These are phyloP conservation scores for Rhopalosiphum padi DNA, from an alignment of 1,140 invertebrate species.

Conservation along the genomic window DNA sequence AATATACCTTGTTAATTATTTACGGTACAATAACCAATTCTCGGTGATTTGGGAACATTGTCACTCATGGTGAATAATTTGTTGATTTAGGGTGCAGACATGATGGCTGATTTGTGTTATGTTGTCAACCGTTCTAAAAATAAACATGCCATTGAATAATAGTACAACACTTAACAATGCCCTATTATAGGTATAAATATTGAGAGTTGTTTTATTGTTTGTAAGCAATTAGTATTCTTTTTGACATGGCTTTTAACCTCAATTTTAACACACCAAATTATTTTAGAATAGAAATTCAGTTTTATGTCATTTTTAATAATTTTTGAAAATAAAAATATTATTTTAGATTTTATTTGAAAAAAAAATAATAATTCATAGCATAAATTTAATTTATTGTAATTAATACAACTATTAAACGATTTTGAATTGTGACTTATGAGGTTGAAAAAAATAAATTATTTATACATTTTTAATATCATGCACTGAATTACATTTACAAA, in stretches of 20 bases:
- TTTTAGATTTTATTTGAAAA: background rate
- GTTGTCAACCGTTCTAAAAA: background rate
- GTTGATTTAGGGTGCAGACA: constrained; percentile 16
- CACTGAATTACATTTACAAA: background rate
- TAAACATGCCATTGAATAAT: constrained; percentile 17
- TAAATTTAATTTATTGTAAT: background rate
- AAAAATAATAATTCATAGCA: background rate
- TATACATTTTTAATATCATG: background rate
- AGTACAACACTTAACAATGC: background rate
- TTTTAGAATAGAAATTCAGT: background rate
- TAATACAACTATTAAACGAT: background rate
- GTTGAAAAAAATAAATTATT: background rate
- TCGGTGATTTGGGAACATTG: background rate
- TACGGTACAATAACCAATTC: background rate
- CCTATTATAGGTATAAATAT: background rate
- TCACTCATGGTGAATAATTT: background rate
- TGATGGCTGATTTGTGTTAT: background rate
- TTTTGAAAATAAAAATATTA: background rate
- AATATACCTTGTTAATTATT: background rate
- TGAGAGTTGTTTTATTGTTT: background rate
- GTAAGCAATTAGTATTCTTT: background rate
- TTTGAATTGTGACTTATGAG: background rate
- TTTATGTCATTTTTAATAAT: background rate
- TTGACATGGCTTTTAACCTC: background rate
- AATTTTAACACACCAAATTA: background rate